These are phyloP conservation scores for cat (Felis catus) DNA, from an alignment of 2,113 vertebrate genomes.

Conservation along the genomic window DNA sequence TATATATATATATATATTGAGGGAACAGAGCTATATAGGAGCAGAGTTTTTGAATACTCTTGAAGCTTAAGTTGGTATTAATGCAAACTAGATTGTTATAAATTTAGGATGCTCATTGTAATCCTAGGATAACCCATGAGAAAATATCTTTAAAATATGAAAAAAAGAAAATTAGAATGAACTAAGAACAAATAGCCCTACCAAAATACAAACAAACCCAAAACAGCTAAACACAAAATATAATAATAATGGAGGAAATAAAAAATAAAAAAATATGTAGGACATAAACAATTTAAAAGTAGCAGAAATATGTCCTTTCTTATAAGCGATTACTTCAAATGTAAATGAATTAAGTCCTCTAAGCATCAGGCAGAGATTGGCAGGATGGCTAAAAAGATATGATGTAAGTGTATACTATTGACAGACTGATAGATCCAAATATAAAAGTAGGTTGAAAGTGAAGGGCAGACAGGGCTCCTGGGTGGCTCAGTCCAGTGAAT, in stretches of 20 bases:
- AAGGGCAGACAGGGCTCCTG: neutral
- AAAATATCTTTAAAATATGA: neutral
- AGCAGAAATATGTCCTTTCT: neutral
- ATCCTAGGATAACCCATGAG: neutral
- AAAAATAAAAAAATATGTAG: neutral
- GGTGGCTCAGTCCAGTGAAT: too few species aligned
- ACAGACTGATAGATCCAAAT: neutral
- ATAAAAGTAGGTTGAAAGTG: neutral
- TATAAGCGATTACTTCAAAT: neutral
- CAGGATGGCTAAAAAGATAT: neutral
- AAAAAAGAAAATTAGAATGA: neutral
- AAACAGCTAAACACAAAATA: neutral
- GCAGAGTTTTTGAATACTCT: neutral
- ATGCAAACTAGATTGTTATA: neutral
- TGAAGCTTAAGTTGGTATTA: neutral
- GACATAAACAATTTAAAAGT: neutral
- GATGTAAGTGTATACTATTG: neutral
- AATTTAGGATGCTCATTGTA: neutral
- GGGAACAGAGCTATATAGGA: neutral
- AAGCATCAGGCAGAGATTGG: neutral
- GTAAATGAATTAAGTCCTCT: neutral
- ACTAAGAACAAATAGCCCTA: neutral
- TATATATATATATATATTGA: neutral
- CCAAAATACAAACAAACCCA: neutral
- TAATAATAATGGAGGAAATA: neutral